Conservation (phyloP, 2,888 invertebrate species). For the Meteorus cinctellus region DNA sequence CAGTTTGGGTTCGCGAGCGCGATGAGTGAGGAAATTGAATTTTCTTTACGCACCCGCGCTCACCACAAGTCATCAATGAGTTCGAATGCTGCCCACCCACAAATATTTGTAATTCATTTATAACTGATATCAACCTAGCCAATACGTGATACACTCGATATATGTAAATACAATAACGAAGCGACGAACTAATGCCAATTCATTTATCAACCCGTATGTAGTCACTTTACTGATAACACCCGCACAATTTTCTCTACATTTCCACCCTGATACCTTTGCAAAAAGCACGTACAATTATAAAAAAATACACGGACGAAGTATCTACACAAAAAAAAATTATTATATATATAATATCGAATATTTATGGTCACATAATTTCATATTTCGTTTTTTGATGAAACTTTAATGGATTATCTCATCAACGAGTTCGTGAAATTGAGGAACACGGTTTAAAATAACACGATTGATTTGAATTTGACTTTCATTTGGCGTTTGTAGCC, state of each 20-base stretch:
- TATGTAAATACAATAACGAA: conserved; percentile 49
- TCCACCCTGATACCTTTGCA: no score
- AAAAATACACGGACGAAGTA: no score
- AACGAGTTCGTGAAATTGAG: neutral
- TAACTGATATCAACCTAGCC: conserved; percentile 28
- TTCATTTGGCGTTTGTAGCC: conserved; percentile 2
- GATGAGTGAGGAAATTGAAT: conserved; percentile 42
- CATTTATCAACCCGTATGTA: conserved; percentile 20
- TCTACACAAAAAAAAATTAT: no score
- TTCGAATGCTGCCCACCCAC: conserved; percentile 27
- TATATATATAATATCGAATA: neutral
- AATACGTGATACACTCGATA: conserved; percentile 18
- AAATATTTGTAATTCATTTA: conserved; percentile 1
- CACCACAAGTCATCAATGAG: conserved; percentile 15
- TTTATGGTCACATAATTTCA: neutral
- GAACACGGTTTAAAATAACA: neutral
- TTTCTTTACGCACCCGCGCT: conserved; percentile 31
- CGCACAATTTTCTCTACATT: neutral
- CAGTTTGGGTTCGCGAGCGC: neutral
- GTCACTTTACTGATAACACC: conserved; percentile 38
- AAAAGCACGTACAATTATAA: no score
- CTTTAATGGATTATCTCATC: neutral
- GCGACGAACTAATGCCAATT: conserved; percentile 41
- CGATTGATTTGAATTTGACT: conserved; percentile 12
- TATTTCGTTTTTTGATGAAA: neutral